These are phyloP conservation scores for Drosophila monieri DNA, from an alignment of 2,888 invertebrate genomes.

Conservation along the genomic window DNA sequence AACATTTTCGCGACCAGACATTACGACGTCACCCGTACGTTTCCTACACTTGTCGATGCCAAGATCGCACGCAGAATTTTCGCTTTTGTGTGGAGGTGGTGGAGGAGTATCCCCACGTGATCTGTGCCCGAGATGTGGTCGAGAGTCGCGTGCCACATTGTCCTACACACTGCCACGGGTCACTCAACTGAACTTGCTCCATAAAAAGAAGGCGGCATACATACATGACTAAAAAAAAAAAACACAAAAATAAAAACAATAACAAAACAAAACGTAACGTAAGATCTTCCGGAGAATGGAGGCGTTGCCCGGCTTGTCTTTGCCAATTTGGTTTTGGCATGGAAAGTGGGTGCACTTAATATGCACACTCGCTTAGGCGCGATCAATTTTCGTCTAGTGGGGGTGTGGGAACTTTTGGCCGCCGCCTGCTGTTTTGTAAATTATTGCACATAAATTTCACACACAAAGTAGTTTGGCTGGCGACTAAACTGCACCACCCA, in stretches of 20 bases:
- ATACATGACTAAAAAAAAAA: conserved; percentile 4
- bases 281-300: conserved; percentile 44
- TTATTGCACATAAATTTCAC: conserved; percentile 69
- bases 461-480: conserved; percentile 45
- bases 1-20: conserved; percentile 61
- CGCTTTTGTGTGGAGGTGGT: conserved; percentile 49
- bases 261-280: conserved; percentile 24
- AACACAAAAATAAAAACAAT: conserved; percentile 1
- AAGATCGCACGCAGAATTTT: conserved; percentile 58
- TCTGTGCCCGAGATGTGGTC: conserved; percentile 33
- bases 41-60: conserved; percentile 73
- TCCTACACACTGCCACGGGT: conserved; percentile 69
- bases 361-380: conserved; percentile 42
- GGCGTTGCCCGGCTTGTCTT: conserved; percentile 49
- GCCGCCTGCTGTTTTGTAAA: conserved; percentile 46
- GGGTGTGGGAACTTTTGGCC: conserved; percentile 67
- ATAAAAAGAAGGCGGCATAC: conserved; percentile 57
- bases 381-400: conserved; percentile 44
- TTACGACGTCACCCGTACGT: conserved; percentile 54
- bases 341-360: conserved; percentile 72
- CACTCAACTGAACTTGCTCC: conserved; percentile 74
- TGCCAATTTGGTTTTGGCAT: conserved; percentile 63
- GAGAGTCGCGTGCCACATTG: conserved; percentile 71
- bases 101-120: conserved; percentile 48
- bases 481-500: conserved; percentile 36